Percentiles rank a stretch among this genome's conserved stretches.
phyloP scores from a whole-genome alignment of 2,113 vertebrate species.

The Syngnathoides biaculeatus region DNA sequence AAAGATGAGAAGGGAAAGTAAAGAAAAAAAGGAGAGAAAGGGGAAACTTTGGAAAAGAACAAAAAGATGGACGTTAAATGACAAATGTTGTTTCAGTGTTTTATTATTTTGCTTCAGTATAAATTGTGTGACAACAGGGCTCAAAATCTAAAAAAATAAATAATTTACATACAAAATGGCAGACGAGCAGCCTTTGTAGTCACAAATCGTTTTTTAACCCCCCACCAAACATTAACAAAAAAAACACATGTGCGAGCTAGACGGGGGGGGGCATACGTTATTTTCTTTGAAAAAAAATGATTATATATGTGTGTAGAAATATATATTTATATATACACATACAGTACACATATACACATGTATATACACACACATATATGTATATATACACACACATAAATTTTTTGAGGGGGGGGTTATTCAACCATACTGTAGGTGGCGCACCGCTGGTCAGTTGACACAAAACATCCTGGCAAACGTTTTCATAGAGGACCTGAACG shows the following conservation, averaged over 20 bases:
- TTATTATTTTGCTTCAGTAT: slow-evolving; percentile 58
- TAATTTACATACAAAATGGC: slow-evolving; percentile 88
- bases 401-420: too few species aligned
- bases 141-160: slow-evolving; percentile 87
- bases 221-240: not conserved
- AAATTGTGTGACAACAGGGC: slow-evolving; percentile 67
- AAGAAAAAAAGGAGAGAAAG: too few species aligned
- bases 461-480: not conserved
- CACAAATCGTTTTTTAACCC: slow-evolving; percentile 43
- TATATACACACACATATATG: too few species aligned
- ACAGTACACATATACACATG: too few species aligned
- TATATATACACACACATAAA: too few species aligned
- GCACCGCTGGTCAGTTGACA: not conserved
- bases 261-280: not conserved
- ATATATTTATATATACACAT: too few species aligned
- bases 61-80: too few species aligned
- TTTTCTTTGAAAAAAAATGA: not conserved
- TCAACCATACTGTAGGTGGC: not conserved
- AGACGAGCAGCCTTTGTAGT: slow-evolving; percentile 69
- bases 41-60: too few species aligned
- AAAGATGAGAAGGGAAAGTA: too few species aligned
- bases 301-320: too few species aligned
- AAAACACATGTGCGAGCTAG: not conserved
- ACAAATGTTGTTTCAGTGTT: slow-evolving; percentile 73
- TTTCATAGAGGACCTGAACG: too few species aligned